Conservation (phyloP, 2,888 invertebrate species). For the Malacosoma neustria region DNA sequence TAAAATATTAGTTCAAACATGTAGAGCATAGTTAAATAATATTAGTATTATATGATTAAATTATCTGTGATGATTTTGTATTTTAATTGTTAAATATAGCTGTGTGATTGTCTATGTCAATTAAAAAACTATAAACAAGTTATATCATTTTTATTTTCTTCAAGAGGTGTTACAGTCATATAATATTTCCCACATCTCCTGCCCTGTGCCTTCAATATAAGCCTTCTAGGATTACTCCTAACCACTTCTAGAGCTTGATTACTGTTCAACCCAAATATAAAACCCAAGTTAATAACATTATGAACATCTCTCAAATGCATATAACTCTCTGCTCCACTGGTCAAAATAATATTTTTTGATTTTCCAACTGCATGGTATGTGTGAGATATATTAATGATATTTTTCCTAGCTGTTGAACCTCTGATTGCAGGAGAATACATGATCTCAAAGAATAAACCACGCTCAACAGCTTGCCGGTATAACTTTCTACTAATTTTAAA, state of each 20-base stretch:
- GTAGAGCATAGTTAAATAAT: no score
- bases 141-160: constrained; percentile 31
- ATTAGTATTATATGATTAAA: no score
- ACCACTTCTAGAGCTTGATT: constrained; percentile 80
- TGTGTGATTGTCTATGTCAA: constrained; percentile 5
- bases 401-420: constrained; percentile 78
- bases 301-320: constrained; percentile 80
- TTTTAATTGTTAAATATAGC: constrained; percentile 15
- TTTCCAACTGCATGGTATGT: constrained; percentile 82
- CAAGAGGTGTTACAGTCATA: constrained; percentile 28
- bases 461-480: constrained; percentile 81
- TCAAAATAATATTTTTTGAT: constrained; percentile 82
- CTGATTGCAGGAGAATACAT: constrained; percentile 82
- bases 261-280: constrained; percentile 81
- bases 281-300: constrained; percentile 83
- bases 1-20: no score
- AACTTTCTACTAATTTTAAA: constrained; percentile 79
- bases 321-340: constrained; percentile 78
- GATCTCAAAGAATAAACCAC: constrained; percentile 86
- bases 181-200: constrained; percentile 65
- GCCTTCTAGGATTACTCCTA: constrained; percentile 71
- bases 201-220: constrained; percentile 77
- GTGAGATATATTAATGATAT: constrained; percentile 82
- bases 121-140: constrained; percentile 15
- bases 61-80: constrained; percentile 35